Percentiles rank a stretch among this genome's conserved stretches.
Conservation (phyloP, 2,797 vertebrate species). For the Hyperoplus lanceolatus region DNA sequence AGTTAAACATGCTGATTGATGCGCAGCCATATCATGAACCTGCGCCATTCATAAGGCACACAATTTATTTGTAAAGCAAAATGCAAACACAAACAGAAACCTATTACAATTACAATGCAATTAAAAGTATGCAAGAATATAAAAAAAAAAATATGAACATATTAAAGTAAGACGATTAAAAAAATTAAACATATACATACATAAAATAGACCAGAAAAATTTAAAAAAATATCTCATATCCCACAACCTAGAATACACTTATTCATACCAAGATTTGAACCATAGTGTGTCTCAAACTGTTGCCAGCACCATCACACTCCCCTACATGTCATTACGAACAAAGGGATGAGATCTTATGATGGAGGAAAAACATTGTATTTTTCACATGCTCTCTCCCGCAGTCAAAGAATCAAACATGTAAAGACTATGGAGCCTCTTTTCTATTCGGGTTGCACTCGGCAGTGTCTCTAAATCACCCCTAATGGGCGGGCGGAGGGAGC, state of each 20-base stretch:
- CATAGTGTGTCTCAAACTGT: conserved; percentile 28
- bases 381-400: conserved; percentile 57
- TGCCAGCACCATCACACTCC: conserved; percentile 51
- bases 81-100: too few species aligned
- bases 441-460: conserved; percentile 75
- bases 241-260: conserved; percentile 42
- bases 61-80: too few species aligned
- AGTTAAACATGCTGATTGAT: neutral
- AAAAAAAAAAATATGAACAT: too few species aligned
- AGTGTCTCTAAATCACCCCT: conserved; percentile 82
- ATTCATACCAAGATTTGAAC: conserved; percentile 45
- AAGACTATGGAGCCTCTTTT: conserved; percentile 62
- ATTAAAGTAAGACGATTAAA: too few species aligned
- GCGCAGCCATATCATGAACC: conserved; percentile 8
- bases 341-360: conserved; percentile 39
- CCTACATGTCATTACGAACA: conserved; percentile 48
- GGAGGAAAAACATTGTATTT: conserved; percentile 59
- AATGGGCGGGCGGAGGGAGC: conserved; percentile 81
- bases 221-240: too few species aligned
- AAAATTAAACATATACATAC: too few species aligned
- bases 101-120: too few species aligned
- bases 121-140: too few species aligned
- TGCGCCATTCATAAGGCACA: neutral
- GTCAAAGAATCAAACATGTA: conserved; percentile 64
- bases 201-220: too few species aligned